Percentiles rank a stretch among this genome's conserved stretches.
Evolutionary conservation across 2,797 vertebrate species (phyloP).

Genomic region (Passerculus sandwichensis): DNA sequence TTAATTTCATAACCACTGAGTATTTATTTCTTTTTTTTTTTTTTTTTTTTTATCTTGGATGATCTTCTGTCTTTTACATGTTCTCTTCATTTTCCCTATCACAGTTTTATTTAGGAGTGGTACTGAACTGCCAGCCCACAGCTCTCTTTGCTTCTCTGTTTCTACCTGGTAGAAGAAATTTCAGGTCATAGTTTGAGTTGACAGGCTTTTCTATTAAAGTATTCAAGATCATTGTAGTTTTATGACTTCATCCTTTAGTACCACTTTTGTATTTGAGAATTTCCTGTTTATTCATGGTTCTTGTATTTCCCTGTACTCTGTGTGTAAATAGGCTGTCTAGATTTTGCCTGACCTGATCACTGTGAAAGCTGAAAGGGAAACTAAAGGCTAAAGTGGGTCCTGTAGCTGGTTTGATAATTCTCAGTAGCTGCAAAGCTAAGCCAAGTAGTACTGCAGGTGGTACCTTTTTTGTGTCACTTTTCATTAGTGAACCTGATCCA

Average conservation of each 20-base stretch:
- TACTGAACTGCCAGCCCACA: not conserved
- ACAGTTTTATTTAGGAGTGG: not conserved
- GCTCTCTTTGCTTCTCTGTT: not conserved
- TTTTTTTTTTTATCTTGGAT: not conserved
- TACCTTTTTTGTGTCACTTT: too few species aligned
- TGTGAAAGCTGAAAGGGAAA: too few species aligned
- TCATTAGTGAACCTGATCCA: too few species aligned
- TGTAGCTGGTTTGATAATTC: too few species aligned
- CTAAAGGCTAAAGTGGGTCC: too few species aligned
- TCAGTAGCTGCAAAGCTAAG: too few species aligned
- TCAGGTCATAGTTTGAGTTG: not conserved
- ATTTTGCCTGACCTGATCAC: too few species aligned
- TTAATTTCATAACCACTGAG: not conserved
- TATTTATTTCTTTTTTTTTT: not conserved
- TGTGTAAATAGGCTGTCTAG: fast-evolving
- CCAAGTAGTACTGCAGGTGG: too few species aligned
- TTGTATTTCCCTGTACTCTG: not conserved
- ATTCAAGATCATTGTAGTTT: not conserved
- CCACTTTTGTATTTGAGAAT: not conserved
- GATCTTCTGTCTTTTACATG: not conserved
- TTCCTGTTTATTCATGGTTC: not conserved
- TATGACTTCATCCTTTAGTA: not conserved
- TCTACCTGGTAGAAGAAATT: not conserved
- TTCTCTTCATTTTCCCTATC: not conserved
- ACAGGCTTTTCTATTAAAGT: not conserved